These are phyloP conservation scores for Lasioglossum leucozonium DNA, from an alignment of 2,888 invertebrate genomes.

Conservation along the genomic window DNA sequence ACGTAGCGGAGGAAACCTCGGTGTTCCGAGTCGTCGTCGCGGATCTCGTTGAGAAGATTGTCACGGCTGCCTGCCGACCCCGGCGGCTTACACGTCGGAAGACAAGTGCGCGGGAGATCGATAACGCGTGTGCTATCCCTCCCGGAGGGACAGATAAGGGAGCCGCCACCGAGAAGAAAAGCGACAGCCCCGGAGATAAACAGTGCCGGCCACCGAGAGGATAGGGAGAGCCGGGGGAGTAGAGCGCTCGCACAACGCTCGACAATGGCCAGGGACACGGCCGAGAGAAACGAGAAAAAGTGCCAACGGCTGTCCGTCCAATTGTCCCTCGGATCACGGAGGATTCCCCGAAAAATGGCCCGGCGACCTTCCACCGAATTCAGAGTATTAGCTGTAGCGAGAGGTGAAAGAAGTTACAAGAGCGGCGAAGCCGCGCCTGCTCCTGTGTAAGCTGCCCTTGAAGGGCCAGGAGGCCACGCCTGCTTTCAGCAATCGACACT, in stretches of 20 bases:
- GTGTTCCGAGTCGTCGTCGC: background rate
- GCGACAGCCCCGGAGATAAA: constrained; percentile 3
- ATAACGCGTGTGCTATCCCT: constrained; percentile 8
- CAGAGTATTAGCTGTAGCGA: background rate
- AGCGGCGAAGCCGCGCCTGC: background rate
- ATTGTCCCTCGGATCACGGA: background rate
- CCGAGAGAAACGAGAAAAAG: background rate
- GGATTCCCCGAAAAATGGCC: background rate
- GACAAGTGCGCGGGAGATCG: constrained; percentile 7
- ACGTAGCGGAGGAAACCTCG: background rate
- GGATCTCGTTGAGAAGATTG: constrained; percentile 11
- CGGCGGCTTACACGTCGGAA: constrained; percentile 8
- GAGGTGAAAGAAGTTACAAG: background rate
- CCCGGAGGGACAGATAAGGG: constrained; percentile 9
- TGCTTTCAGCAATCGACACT: background rate
- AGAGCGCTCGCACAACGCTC: background rate
- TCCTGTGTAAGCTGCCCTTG: background rate
- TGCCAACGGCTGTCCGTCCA: constrained; percentile 7
- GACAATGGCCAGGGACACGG: constrained; percentile 3
- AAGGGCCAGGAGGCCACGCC: background rate
- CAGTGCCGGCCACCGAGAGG: background rate
- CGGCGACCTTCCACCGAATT: background rate
- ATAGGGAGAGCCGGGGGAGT: background rate
- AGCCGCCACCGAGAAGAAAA: background rate
- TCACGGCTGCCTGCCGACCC: constrained; percentile 10